Evolutionary conservation across 2,113 vertebrate species (phyloP).

Genomic region (Gobiocypris rarus): DNA sequence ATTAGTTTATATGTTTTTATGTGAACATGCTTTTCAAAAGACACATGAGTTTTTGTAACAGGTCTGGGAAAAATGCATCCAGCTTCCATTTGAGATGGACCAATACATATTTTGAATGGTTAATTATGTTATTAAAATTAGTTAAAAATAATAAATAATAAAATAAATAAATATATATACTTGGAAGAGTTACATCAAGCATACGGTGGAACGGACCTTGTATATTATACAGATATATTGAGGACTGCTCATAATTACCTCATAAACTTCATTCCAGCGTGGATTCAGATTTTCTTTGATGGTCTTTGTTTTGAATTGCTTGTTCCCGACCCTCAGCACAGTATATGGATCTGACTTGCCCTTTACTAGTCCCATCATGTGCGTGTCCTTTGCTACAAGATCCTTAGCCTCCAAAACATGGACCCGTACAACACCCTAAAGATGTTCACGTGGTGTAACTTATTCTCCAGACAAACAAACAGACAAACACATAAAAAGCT

Average conservation of each 20-base stretch:
- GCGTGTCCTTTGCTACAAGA: conserved; percentile 87
- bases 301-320: conserved; percentile 83
- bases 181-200: too few relatives aligned
- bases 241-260: conserved; percentile 74
- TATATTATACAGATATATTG: neutral
- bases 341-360: conserved; percentile 95
- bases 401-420: conserved; percentile 85
- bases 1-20: too few relatives aligned
- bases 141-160: too few relatives aligned
- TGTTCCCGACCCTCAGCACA: conserved; percentile 81
- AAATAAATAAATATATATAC: too few relatives aligned
- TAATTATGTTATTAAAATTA: too few relatives aligned
- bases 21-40: too few relatives aligned
- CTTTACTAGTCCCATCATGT: conserved; percentile 85
- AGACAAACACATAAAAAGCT: neutral
- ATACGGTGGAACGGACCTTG: too few relatives aligned
- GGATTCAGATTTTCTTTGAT: conserved; percentile 86
- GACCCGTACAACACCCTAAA: conserved; percentile 90
- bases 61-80: too few relatives aligned
- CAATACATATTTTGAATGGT: too few relatives aligned
- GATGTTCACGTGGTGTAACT: neutral
- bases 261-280: conserved; percentile 88
- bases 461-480: neutral
- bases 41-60: too few relatives aligned
- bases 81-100: too few relatives aligned